Conservation (phyloP, 1,140 invertebrate species). For the Apis cerana region DNA sequence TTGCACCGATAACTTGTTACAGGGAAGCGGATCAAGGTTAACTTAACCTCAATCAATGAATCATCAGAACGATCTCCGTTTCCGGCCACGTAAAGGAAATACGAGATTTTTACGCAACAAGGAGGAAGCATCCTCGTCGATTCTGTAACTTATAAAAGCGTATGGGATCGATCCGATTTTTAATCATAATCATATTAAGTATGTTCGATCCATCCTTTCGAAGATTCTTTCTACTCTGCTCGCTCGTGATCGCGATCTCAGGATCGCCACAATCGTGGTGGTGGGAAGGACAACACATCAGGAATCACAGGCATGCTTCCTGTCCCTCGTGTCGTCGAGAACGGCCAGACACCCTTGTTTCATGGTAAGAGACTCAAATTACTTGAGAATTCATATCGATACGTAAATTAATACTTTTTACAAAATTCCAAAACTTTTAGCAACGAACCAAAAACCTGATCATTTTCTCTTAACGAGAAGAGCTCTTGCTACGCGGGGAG, state of each 20-base stretch:
- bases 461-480: no score
- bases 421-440: neutral
- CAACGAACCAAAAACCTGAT: no score
- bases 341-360: constrained; percentile 35
- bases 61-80: no score
- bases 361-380: constrained; percentile 42
- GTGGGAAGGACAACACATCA: neutral
- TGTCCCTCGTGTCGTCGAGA: constrained; percentile 57
- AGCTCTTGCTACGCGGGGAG: no score
- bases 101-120: neutral
- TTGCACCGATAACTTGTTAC: neutral
- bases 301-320: constrained; percentile 35
- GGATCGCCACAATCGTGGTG: constrained; percentile 18
- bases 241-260: constrained; percentile 20
- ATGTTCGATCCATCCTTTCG: constrained; percentile 34
- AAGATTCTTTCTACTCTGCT: constrained; percentile 14
- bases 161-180: no score
- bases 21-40: constrained; percentile 11
- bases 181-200: constrained; percentile 25
- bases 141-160: constrained; percentile 50
- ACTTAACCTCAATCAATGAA: neutral
- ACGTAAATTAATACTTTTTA: neutral
- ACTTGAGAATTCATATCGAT: no score
- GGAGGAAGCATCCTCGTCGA: constrained; percentile 21
- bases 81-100: neutral